phyloP scores from a whole-genome alignment of 2,888 invertebrate genomes.

The Limnephilus rhombicus region DNA sequence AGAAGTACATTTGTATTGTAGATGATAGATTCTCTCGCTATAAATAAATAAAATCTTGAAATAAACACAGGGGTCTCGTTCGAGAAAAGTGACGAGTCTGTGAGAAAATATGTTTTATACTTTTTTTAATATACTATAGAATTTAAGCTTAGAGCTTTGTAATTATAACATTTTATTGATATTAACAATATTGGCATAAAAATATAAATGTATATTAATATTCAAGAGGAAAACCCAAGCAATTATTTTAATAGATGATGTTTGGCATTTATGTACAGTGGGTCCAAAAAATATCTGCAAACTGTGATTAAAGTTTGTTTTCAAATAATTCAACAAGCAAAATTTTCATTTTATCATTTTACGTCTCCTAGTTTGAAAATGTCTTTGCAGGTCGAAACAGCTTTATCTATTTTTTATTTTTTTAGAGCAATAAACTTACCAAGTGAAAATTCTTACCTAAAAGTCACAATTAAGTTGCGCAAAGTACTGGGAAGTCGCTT shows the following conservation, averaged over 20 bases:
- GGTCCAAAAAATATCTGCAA: constrained; percentile 48
- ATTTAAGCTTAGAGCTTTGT: constrained; percentile 45
- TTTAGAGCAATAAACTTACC: neutral
- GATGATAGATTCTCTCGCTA: neutral
- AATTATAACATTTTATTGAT: constrained; percentile 17
- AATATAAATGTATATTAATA: constrained; percentile 11
- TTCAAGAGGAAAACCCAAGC: constrained; percentile 14
- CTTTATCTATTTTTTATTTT: neutral
- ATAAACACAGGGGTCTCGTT: neutral
- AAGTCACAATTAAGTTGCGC: too few species aligned
- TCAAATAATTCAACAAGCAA: neutral
- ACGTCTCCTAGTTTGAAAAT: neutral
- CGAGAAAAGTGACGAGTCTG: neutral
- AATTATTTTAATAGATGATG: constrained; percentile 33
- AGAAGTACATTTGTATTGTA: neutral
- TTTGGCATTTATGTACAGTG: constrained; percentile 47
- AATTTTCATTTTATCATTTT: neutral
- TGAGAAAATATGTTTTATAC: constrained; percentile 44
- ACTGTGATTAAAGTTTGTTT: constrained; percentile 3
- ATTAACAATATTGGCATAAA: constrained; percentile 20
- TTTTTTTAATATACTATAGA: constrained; percentile 28
- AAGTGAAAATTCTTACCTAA: too few species aligned
- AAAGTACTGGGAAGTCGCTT: too few species aligned
- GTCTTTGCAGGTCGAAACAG: neutral
- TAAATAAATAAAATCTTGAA: neutral